Percentiles rank a stretch among this genome's conserved stretches.
Conservation (phyloP, 2,888 invertebrate species). For the Zaprionus obscuricornis region DNA sequence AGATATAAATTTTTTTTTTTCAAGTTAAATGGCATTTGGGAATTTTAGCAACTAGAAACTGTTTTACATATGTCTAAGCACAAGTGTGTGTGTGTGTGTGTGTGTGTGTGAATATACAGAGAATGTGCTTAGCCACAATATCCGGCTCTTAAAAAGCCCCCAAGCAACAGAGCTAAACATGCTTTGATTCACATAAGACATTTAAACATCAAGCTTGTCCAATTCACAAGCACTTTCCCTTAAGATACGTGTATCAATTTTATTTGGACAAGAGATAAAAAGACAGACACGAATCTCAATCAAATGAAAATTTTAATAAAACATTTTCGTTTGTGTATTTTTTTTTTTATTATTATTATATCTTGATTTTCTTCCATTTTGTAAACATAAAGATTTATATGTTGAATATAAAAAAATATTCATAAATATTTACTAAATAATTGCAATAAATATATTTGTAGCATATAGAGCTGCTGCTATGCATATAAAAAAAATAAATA, state of each 20-base stretch:
- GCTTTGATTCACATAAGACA: constrained; percentile 45
- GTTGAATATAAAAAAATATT: too few species aligned
- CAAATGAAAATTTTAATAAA: too few species aligned
- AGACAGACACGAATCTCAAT: too few species aligned
- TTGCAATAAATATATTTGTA: too few species aligned
- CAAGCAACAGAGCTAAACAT: constrained; percentile 4
- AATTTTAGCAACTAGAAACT: constrained; percentile 27
- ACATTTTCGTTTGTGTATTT: too few species aligned
- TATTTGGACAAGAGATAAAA: constrained; percentile 2
- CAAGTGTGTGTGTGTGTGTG: background rate
- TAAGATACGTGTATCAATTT: constrained; percentile 9
- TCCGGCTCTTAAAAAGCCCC: constrained; percentile 16
- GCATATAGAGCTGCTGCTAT: too few species aligned
- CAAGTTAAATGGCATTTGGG: constrained; percentile 32
- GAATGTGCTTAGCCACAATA: constrained; percentile 17
- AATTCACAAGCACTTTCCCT: constrained; percentile 10
- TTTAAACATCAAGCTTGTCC: constrained; percentile 20
- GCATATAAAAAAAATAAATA: too few species aligned
- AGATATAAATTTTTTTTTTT: too few species aligned
- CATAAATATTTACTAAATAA: too few species aligned
- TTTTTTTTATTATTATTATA: too few species aligned
- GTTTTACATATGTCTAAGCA: constrained; percentile 19
- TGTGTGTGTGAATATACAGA: background rate
- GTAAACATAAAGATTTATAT: too few species aligned
- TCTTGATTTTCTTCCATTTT: too few species aligned